Percentiles rank a stretch among this genome's conserved stretches.
phyloP scores from a whole-genome alignment of 35 echinoderm and acorn worm genomes.

The Ptychodera flava region DNA sequence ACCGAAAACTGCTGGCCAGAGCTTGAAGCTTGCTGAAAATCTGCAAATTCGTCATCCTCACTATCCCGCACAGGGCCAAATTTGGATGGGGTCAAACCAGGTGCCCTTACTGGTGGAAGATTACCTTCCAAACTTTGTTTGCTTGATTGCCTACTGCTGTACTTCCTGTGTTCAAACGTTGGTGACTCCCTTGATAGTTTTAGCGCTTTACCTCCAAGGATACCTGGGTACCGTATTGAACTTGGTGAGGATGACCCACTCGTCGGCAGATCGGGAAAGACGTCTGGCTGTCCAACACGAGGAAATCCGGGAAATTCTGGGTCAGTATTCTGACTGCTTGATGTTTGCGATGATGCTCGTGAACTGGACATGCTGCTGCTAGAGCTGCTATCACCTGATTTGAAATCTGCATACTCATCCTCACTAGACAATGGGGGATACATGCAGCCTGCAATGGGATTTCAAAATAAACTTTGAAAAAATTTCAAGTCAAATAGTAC shows the following conservation, averaged over 20 bases:
- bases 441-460: not conserved
- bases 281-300: not conserved
- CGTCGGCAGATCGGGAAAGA: not conserved
- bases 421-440: not conserved
- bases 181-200: not conserved
- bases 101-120: not conserved
- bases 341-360: not conserved
- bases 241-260: not conserved
- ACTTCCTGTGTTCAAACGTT: not conserved
- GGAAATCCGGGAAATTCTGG: not conserved
- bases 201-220: not conserved
- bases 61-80: not conserved
- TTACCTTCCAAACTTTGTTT: not conserved
- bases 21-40: not conserved
- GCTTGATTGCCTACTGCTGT: not conserved
- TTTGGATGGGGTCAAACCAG: not conserved
- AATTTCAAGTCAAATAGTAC: slow-evolving; percentile 22
- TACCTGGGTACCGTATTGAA: not conserved
- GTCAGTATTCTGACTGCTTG: not conserved
- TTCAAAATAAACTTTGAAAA: slow-evolving; percentile 28
- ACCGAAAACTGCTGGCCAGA: not conserved
- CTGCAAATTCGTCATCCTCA: not conserved
- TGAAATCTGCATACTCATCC: not conserved
- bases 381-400: not conserved
- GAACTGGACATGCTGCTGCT: not conserved